Conservation (phyloP, 2,797 vertebrate genomes). For the Decapterus maruadsi region DNA sequence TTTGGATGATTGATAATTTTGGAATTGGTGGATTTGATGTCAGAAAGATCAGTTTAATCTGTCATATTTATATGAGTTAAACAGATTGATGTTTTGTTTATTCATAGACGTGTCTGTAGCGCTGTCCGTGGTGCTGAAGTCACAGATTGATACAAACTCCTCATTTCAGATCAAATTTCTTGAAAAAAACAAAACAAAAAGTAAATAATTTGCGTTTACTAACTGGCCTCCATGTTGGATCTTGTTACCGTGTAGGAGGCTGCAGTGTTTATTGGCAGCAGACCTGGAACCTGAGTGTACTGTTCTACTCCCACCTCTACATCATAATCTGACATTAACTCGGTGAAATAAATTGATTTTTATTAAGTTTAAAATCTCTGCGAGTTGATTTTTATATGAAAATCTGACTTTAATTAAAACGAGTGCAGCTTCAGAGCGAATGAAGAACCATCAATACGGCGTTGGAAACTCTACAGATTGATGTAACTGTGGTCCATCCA, state of each 20-base stretch:
- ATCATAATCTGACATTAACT: neutral
- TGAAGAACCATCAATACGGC: neutral
- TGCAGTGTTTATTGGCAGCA: neutral
- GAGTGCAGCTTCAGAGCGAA: neutral
- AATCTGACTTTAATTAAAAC: neutral
- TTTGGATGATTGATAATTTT: too few species aligned
- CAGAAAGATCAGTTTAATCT: too few species aligned
- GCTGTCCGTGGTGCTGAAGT: too few species aligned
- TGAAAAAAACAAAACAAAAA: too few species aligned
- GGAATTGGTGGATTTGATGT: too few species aligned
- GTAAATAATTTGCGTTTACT: neutral
- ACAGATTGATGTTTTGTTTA: too few species aligned
- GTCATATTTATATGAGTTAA: too few species aligned
- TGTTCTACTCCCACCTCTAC: neutral
- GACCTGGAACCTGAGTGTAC: neutral
- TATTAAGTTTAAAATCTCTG: neutral
- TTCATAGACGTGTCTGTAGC: too few species aligned
- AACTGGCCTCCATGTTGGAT: neutral
- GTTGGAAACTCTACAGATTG: neutral
- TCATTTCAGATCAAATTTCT: too few species aligned
- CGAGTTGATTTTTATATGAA: neutral
- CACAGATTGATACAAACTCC: too few species aligned
- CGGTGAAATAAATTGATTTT: neutral
- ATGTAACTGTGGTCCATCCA: too few species aligned
- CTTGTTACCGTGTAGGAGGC: neutral